phyloP scores from a whole-genome alignment of 2,888 invertebrate genomes.

The Patella pellucida region DNA sequence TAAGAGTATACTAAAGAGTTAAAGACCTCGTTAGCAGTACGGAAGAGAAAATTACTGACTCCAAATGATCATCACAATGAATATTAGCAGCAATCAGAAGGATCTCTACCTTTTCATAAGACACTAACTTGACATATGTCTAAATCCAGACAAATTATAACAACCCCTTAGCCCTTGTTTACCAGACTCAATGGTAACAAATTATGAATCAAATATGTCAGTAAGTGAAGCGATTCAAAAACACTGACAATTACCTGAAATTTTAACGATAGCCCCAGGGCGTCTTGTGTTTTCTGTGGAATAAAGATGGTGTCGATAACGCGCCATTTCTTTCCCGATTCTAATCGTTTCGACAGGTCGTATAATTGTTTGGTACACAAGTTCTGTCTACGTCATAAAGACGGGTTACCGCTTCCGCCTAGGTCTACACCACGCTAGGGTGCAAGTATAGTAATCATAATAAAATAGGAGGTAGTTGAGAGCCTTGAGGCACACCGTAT shows the following conservation, averaged over 20 bases:
- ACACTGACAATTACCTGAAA: conserved; percentile 5
- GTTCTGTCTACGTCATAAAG: conserved; percentile 5
- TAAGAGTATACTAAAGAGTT: background rate
- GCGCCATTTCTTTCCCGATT: conserved; percentile 3
- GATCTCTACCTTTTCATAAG: background rate
- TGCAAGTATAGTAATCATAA: conserved; percentile 7
- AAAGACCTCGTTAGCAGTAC: background rate
- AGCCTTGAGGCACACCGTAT: no score
- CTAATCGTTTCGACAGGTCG: conserved; percentile 5
- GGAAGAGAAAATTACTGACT: background rate
- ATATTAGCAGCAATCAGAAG: background rate
- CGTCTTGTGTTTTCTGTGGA: background rate
- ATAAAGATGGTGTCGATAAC: background rate
- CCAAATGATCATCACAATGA: background rate
- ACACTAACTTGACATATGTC: conserved; percentile 3
- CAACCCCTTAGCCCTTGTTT: background rate
- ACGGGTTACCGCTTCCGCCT: background rate
- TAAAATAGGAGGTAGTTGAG: background rate
- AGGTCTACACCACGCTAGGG: background rate
- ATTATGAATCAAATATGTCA: conserved; percentile 9
- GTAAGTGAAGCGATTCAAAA: conserved; percentile 2
- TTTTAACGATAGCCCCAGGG: conserved; percentile 6
- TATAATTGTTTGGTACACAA: background rate
- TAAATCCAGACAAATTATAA: conserved; percentile 6
- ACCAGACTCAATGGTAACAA: background rate